Conservation (phyloP, 2,113 vertebrate species). For the Heterotis niloticus region DNA sequence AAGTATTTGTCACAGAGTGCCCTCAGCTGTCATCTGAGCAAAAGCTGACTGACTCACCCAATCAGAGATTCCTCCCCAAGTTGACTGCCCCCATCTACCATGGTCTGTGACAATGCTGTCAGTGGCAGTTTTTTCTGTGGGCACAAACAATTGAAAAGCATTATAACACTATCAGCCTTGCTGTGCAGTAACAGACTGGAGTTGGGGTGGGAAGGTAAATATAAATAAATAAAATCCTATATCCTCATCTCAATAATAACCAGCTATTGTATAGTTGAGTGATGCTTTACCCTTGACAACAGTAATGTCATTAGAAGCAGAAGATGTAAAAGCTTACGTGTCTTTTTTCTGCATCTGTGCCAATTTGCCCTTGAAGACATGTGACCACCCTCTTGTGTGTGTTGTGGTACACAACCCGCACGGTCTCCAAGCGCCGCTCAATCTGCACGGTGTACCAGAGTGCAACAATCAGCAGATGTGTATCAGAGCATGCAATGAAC, state of each 20-base stretch:
- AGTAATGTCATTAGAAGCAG: not conserved
- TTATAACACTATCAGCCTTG: slow-evolving; percentile 9
- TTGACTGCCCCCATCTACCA: slow-evolving; percentile 83
- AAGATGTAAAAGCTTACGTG: slow-evolving; percentile 70
- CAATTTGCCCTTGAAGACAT: slow-evolving; percentile 89
- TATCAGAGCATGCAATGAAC: not conserved
- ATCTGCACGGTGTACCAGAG: slow-evolving; percentile 64
- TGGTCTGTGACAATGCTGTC: slow-evolving; percentile 84
- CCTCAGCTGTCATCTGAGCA: too few relatives aligned
- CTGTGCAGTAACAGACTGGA: not conserved
- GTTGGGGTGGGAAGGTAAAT: too few relatives aligned
- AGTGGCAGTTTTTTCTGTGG: slow-evolving; percentile 89
- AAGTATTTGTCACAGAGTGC: too few relatives aligned
- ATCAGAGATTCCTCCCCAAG: slow-evolving; percentile 88
- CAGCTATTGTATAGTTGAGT: not conserved
- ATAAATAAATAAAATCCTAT: not conserved
- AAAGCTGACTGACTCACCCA: slow-evolving; percentile 69
- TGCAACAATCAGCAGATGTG: not conserved
- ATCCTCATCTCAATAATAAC: not conserved
- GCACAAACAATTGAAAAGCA: slow-evolving; percentile 38
- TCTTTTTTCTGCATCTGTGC: slow-evolving; percentile 86
- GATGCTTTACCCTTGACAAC: not conserved
- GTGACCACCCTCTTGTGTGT: slow-evolving; percentile 82
- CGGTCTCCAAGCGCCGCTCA: slow-evolving; percentile 85
- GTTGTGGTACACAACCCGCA: slow-evolving; percentile 87